A percentile compares a stretch with the other conserved stretches of the same genome.
These are phyloP conservation scores for Ctenochaetus hawaiiensis DNA, from an alignment of 2,797 vertebrate species.

Conservation along the genomic window DNA sequence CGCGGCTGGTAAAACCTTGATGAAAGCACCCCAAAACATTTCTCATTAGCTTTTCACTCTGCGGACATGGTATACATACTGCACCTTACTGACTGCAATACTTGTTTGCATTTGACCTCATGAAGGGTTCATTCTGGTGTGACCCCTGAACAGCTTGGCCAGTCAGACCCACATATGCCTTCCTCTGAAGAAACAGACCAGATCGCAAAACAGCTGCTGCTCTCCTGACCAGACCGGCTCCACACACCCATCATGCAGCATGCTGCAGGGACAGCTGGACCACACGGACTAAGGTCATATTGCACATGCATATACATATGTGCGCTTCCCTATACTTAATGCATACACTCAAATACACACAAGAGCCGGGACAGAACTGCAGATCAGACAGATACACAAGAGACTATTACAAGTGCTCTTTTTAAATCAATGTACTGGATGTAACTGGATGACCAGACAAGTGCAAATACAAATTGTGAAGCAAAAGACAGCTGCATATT, in stretches of 20 bases:
- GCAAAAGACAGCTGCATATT: slow-evolving; percentile 44
- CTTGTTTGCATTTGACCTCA: slow-evolving; percentile 65
- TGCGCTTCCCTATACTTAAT: slow-evolving; percentile 30
- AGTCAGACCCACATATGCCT: slow-evolving; percentile 71
- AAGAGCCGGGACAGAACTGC: slow-evolving; percentile 9
- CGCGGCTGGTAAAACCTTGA: background rate
- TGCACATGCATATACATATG: slow-evolving; percentile 50
- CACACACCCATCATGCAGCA: slow-evolving; percentile 74
- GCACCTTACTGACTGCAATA: slow-evolving; percentile 18
- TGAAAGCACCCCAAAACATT: slow-evolving; percentile 27
- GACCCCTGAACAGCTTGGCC: slow-evolving; percentile 79
- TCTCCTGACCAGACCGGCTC: slow-evolving; percentile 64
- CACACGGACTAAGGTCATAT: slow-evolving; percentile 60
- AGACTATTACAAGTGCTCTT: slow-evolving; percentile 16
- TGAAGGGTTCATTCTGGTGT: slow-evolving; percentile 57
- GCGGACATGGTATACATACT: slow-evolving; percentile 26
- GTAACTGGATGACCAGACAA: slow-evolving; percentile 37
- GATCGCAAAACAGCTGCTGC: slow-evolving; percentile 83
- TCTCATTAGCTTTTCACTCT: slow-evolving; percentile 45
- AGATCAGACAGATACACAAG: slow-evolving; percentile 22
- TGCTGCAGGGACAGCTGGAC: slow-evolving; percentile 76
- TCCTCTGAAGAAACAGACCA: slow-evolving; percentile 68
- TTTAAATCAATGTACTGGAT: slow-evolving; percentile 24
- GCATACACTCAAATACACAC: slow-evolving; percentile 1
- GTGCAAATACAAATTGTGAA: slow-evolving; percentile 55